Conservation (phyloP, 2,888 invertebrate species). For the Melinaea menophilus region DNA sequence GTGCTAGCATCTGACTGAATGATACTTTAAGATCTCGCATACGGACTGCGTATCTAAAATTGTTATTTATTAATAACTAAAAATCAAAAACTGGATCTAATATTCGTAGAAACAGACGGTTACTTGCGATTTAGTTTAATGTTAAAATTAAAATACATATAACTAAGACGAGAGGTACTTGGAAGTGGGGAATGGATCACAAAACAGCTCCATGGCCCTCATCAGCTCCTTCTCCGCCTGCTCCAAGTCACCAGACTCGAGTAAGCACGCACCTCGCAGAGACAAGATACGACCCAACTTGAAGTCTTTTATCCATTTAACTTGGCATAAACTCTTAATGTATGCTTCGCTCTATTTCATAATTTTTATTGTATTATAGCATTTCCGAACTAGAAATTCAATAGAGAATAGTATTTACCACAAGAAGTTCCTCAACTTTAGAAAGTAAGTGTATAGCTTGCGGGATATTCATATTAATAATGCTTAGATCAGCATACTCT, state of each 20-base stretch:
- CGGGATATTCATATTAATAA: slow-evolving; percentile 75
- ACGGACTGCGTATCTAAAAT: slow-evolving; percentile 8
- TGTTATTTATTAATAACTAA: background rate
- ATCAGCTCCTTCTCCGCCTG: slow-evolving; percentile 51
- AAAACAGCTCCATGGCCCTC: slow-evolving; percentile 51
- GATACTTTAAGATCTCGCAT: slow-evolving; percentile 26
- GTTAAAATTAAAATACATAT: background rate
- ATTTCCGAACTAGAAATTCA: background rate
- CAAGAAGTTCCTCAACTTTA: slow-evolving; percentile 66
- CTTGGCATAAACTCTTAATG: slow-evolving; percentile 1
- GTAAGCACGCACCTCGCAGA: slow-evolving; percentile 50
- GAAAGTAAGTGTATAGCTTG: slow-evolving; percentile 74
- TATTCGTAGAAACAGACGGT: background rate
- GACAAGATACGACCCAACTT: slow-evolving; percentile 49
- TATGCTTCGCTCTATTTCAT: slow-evolving; percentile 8
- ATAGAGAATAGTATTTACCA: slow-evolving; percentile 38
- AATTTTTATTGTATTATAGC: background rate
- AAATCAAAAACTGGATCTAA: background rate
- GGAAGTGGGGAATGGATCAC: slow-evolving; percentile 46
- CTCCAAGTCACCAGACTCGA: slow-evolving; percentile 48
- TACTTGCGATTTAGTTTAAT: background rate
- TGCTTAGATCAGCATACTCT: slow-evolving; percentile 77
- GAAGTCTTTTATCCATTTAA: slow-evolving; percentile 52
- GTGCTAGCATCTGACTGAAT: slow-evolving; percentile 42
- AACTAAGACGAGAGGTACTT: background rate